Percentiles rank a stretch among this genome's conserved stretches.
These are phyloP conservation scores for Caenorhabditis imperialis DNA, from an alignment of 2,888 invertebrate species.

Conservation along the genomic window DNA sequence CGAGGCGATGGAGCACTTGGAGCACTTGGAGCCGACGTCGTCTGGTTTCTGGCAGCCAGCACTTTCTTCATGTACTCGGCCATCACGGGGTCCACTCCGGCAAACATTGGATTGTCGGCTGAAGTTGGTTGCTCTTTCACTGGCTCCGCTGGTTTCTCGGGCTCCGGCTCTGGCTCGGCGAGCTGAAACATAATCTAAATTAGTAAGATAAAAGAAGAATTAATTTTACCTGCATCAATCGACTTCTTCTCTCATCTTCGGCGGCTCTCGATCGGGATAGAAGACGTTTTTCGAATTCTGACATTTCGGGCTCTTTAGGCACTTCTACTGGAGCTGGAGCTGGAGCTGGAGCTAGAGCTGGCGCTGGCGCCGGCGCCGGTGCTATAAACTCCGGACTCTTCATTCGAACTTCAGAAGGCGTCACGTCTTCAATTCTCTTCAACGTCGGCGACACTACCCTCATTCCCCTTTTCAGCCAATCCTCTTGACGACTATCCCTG, in stretches of 20 bases:
- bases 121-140: slow-evolving; percentile 28
- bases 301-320: slow-evolving; percentile 8
- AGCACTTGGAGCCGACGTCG: neutral
- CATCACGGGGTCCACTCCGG: slow-evolving; percentile 66
- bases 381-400: neutral
- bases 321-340: slow-evolving; percentile 4
- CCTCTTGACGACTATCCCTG: neutral
- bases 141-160: neutral
- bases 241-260: slow-evolving; percentile 16
- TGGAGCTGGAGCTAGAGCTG: too few relatives aligned
- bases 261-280: slow-evolving; percentile 5
- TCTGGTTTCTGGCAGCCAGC: slow-evolving; percentile 35
- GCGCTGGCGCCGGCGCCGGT: too few relatives aligned
- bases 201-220: too few relatives aligned
- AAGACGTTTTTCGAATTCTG: slow-evolving; percentile 32
- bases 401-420: too few relatives aligned
- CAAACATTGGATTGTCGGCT: slow-evolving; percentile 45
- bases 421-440: neutral
- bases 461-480: slow-evolving; percentile 18
- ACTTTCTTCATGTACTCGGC: slow-evolving; percentile 64
- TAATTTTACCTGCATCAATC: slow-evolving; percentile 21
- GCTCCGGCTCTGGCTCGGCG: neutral
- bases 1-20: neutral
- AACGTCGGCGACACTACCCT: slow-evolving; percentile 28
- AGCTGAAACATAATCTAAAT: slow-evolving; percentile 13